Conservation (phyloP, 2,888 invertebrate genomes). For the Rotaria sp. region DNA sequence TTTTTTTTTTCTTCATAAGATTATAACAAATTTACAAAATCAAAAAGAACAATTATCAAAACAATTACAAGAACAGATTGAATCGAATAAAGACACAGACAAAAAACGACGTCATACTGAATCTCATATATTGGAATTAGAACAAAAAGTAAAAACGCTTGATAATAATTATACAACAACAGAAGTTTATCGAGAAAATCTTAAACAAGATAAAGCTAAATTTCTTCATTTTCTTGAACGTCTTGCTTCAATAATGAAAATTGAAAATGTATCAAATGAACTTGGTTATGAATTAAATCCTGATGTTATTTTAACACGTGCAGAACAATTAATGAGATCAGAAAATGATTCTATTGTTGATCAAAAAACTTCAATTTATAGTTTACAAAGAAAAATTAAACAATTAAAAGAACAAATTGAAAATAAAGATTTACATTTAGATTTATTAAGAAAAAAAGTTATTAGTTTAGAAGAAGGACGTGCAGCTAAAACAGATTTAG, state of each 20-base stretch:
- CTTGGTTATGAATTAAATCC: slow-evolving; percentile 73
- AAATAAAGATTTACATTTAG: slow-evolving; percentile 80
- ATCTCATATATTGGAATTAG: slow-evolving; percentile 68
- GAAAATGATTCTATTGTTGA: slow-evolving; percentile 76
- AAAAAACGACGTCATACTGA: slow-evolving; percentile 66
- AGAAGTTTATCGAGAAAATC: slow-evolving; percentile 67
- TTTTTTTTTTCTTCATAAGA: slow-evolving; percentile 43
- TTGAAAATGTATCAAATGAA: slow-evolving; percentile 74
- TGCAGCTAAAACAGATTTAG: slow-evolving; percentile 38
- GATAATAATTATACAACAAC: slow-evolving; percentile 71
- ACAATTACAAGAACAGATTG: slow-evolving; percentile 66
- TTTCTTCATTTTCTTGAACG: slow-evolving; percentile 69
- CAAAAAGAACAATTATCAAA: slow-evolving; percentile 68
- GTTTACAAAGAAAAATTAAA: slow-evolving; percentile 72
- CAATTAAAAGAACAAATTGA: slow-evolving; percentile 80
- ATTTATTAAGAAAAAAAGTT: slow-evolving; percentile 76
- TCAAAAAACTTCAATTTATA: slow-evolving; percentile 79
- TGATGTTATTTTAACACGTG: slow-evolving; percentile 73
- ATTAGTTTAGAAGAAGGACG: slow-evolving; percentile 72
- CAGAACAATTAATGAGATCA: slow-evolving; percentile 72
- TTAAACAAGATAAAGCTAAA: slow-evolving; percentile 70
- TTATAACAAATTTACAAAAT: slow-evolving; percentile 61
- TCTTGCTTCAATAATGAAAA: slow-evolving; percentile 71
- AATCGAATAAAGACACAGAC: slow-evolving; percentile 64
- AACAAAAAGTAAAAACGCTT: slow-evolving; percentile 70